A percentile compares a stretch with the other conserved stretches of the same genome.
These are phyloP conservation scores for Cancer borealis DNA, from an alignment of 2,888 invertebrate species.

Conservation along the genomic window DNA sequence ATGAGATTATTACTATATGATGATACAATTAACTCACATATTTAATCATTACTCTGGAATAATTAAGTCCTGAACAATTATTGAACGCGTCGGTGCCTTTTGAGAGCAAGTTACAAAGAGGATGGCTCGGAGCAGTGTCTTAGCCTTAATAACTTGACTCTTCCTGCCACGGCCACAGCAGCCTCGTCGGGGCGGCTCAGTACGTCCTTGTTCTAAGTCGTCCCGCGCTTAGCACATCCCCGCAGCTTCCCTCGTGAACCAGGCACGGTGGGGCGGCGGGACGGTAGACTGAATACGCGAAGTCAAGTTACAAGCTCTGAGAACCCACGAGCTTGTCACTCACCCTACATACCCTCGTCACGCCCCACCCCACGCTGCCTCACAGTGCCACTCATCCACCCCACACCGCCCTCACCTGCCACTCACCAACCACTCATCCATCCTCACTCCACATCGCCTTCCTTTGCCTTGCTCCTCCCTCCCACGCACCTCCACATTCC, in stretches of 20 bases:
- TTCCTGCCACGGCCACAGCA: neutral
- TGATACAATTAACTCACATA: no score
- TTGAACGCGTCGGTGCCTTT: no score
- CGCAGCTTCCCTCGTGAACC: neutral
- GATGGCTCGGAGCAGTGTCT: neutral
- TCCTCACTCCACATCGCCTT: neutral
- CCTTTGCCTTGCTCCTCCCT: neutral
- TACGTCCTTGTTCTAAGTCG: neutral
- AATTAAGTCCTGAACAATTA: no score
- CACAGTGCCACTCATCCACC: neutral
- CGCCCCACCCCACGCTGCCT: neutral
- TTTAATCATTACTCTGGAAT: no score
- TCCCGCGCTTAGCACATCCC: neutral
- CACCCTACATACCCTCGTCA: neutral
- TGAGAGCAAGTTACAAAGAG: neutral
- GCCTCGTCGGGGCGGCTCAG: neutral
- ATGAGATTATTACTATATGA: no score
- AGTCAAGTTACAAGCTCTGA: neutral
- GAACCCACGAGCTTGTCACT: neutral
- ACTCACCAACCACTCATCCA: slow-evolving; percentile 14
- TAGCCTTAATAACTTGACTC: neutral
- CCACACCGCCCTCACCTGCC: neutral
- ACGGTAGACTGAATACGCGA: neutral
- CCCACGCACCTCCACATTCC: neutral
- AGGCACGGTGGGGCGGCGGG: neutral